Base-by-base conservation (phyloP, 2,888 invertebrate species). In the Athetis lepigone region DNA sequence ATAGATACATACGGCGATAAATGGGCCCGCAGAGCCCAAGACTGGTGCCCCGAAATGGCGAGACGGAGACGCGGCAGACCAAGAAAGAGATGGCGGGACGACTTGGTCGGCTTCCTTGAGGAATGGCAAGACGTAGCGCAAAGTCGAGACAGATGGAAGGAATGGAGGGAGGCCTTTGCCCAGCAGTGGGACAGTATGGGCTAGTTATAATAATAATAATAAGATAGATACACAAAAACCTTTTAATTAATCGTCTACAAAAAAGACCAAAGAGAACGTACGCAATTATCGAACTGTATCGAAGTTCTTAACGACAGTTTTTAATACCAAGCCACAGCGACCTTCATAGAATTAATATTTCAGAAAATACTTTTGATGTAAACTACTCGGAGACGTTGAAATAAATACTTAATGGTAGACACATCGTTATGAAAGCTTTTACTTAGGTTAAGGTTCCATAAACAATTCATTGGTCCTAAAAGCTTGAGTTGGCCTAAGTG, bases 381-480 rank as follows among this genome's bases (percentile, higher is more conserved):
- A 45, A 51, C 49, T 18, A 60, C 60, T 68, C 68, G 33, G 5
- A 60, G 46, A 52, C 27, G 39, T 65, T 47, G 43, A 42, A 66
- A 63, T 79, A 61, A 66, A 66, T 52, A 56, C 43, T 50, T 66
- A 55, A 69, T 75, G 45, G 42, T 57, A 46, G 46, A 58, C 61
- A 64, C 58, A n/a, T 68, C 50, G 57, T 70, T 58, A 50, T 27
- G n/a, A 51, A 56, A 55, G 45, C 45, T 77, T 49, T 56, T 50
- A 67, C 25, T 64, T 58, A 43, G 40, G 47, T 51, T 40, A 42
- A 16, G 36, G 43, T 66, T 60, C 58, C 50, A 70, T 77, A 62
- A 76, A 73, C 46, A 63, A 79, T 70, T 76, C 74, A 76, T 18
- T 36, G 27, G 37, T 63, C 62, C 72, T 67, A 58, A 67, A 72